A percentile compares a stretch with the other conserved stretches of the same genome.
Evolutionary conservation across 1,140 invertebrate genomes (phyloP).

Genomic region (Liolophura sinensis): DNA sequence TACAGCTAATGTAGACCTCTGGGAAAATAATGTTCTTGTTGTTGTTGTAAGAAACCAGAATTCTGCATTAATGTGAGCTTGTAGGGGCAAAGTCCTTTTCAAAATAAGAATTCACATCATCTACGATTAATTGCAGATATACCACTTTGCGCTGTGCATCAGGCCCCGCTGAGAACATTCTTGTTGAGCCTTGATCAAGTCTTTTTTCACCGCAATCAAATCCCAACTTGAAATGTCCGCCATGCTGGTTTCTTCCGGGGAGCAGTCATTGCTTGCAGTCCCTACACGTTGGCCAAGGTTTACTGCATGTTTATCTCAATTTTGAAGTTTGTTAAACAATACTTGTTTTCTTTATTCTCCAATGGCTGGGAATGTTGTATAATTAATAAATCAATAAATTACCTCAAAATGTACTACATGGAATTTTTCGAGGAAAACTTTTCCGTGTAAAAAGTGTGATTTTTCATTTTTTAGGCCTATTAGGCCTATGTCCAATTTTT

Average conservation of each 20-base stretch:
- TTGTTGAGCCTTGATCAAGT: conserved; percentile 68
- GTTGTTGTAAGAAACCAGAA: not conserved
- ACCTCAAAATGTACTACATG: too few species aligned
- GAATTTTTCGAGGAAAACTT: too few species aligned
- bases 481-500: too few species aligned
- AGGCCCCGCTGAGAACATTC: conserved; percentile 75
- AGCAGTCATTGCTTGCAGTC: too few species aligned
- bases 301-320: too few species aligned
- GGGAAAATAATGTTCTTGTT: not conserved
- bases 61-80: not conserved
- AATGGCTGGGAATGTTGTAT: too few species aligned
- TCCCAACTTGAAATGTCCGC: conserved; percentile 42
- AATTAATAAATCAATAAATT: too few species aligned
- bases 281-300: too few species aligned
- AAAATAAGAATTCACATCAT: conserved; percentile 2
- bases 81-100: not conserved
- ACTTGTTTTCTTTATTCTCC: too few species aligned
- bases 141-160: conserved; percentile 77
- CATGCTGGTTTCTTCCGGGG: conserved; percentile 24
- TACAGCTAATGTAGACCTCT: not conserved
- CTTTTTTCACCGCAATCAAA: conserved; percentile 64
- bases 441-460: too few species aligned
- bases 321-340: too few species aligned
- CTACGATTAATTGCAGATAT: conserved; percentile 16
- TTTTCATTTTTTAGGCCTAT: too few species aligned